These are phyloP conservation scores for Caenorhabditis doughertyi DNA, from an alignment of 2,888 invertebrate genomes.

Conservation along the genomic window DNA sequence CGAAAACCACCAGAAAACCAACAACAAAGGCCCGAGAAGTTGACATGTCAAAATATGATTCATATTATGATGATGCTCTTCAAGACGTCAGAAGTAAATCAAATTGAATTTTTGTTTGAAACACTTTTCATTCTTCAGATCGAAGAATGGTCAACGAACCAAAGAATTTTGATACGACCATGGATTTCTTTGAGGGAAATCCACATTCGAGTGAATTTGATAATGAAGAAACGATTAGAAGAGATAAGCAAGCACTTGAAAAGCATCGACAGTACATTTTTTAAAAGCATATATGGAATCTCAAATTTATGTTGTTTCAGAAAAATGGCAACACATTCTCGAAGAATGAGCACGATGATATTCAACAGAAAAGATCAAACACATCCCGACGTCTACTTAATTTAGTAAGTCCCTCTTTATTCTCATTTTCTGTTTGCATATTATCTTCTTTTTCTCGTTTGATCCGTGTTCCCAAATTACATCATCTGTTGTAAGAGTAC, in stretches of 20 bases:
- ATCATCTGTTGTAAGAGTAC: conserved; percentile 50
- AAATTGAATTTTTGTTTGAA: not conserved
- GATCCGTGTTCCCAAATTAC: conserved; percentile 11
- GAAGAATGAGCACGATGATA: conserved; percentile 73
- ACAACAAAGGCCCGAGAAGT: conserved; percentile 33
- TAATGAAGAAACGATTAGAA: conserved; percentile 64
- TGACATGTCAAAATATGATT: conserved; percentile 57
- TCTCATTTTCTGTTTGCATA: not conserved
- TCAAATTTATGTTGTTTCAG: conserved; percentile 43
- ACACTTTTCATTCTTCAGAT: conserved; percentile 13
- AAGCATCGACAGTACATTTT: conserved; percentile 73
- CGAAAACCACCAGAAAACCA: conserved; percentile 13
- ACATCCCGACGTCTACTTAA: conserved; percentile 77
- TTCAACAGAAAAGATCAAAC: conserved; percentile 78
- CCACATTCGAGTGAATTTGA: conserved; percentile 69
- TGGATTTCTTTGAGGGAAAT: conserved; percentile 62
- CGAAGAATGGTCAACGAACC: conserved; percentile 17
- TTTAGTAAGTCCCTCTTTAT: conserved; percentile 69
- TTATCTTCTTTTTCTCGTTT: not conserved
- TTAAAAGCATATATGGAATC: not conserved
- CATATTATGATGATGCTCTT: conserved; percentile 60
- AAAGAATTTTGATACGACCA: conserved; percentile 47
- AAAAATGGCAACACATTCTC: conserved; percentile 54
- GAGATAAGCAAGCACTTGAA: conserved; percentile 67
- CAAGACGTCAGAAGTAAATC: conserved; percentile 24